Evolutionary conservation across 2,797 vertebrate genomes (phyloP).

Genomic region (Clarias platycephalus): DNA sequence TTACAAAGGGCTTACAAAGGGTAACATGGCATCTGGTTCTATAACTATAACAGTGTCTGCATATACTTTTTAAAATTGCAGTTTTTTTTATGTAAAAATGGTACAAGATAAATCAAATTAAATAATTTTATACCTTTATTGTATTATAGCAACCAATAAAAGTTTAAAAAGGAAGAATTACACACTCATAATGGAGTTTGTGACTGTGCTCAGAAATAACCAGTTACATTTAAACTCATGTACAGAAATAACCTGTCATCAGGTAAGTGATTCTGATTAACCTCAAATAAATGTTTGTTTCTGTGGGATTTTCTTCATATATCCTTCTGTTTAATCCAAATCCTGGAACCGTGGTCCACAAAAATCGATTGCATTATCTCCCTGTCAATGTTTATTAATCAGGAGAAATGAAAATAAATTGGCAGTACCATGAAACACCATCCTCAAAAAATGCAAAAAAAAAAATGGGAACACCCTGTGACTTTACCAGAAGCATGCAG

Average conservation of each 20-base stretch:
- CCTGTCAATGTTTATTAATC: not conserved
- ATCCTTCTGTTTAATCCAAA: not conserved
- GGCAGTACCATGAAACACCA: not conserved
- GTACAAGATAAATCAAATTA: not conserved
- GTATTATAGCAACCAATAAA: not conserved
- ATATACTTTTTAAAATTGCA: not conserved
- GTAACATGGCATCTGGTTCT: not conserved
- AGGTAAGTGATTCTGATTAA: not conserved
- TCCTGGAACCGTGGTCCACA: not conserved
- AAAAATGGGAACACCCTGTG: not conserved
- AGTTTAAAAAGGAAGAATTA: not conserved
- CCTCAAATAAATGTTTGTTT: not conserved
- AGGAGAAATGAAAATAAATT: not conserved
- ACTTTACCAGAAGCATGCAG: not conserved
- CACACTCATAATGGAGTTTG: not conserved
- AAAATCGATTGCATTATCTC: no score
- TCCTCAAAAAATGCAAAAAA: not conserved
- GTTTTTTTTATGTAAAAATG: not conserved
- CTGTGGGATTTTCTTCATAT: not conserved
- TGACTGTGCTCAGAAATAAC: not conserved
- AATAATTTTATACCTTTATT: not conserved
- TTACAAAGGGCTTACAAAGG: not conserved
- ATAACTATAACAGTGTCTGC: not conserved
- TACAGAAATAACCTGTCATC: not conserved
- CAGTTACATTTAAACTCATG: not conserved